Percentiles rank a stretch among this genome's conserved stretches.
Evolutionary conservation across 2,888 invertebrate species (phyloP).

Genomic region (Rosalia funebris): DNA sequence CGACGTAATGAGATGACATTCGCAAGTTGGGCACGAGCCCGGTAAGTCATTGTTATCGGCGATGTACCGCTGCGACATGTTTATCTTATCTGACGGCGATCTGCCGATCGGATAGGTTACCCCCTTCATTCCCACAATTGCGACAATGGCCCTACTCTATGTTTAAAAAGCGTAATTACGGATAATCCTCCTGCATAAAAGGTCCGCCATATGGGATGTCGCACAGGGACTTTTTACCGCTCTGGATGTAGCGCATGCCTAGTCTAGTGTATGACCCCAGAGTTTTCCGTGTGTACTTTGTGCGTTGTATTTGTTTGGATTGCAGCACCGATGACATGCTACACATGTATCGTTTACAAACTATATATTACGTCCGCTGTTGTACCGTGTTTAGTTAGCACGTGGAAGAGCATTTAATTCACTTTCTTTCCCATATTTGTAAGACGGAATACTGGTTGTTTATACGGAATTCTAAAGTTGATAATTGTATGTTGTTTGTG

Average conservation of each 20-base stretch:
- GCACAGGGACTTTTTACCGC: conserved; percentile 43
- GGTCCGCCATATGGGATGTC: conserved; percentile 61
- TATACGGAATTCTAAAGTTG: too few relatives aligned
- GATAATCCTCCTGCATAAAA: conserved; percentile 60
- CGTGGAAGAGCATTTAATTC: not conserved
- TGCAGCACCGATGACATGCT: conserved; percentile 40
- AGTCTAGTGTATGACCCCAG: too few relatives aligned
- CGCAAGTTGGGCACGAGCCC: conserved; percentile 42
- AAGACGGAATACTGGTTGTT: too few relatives aligned
- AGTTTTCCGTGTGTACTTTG: conserved; percentile 20
- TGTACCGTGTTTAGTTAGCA: conserved; percentile 23
- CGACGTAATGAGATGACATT: conserved; percentile 46
- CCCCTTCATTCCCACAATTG: conserved; percentile 62
- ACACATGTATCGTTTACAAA: conserved; percentile 40
- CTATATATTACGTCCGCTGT: conserved; percentile 30
- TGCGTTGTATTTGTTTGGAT: conserved; percentile 41
- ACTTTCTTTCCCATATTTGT: too few relatives aligned
- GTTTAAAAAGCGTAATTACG: conserved; percentile 64
- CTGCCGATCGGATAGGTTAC: conserved; percentile 48
- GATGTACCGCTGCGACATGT: conserved; percentile 50
- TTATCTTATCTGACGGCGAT: conserved; percentile 61
- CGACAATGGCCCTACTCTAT: conserved; percentile 59
- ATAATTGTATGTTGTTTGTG: too few relatives aligned
- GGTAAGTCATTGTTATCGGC: conserved; percentile 51
- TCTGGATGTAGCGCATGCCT: conserved; percentile 23